Conservation (phyloP, 2,113 vertebrate genomes). For the Bagarius yarrelli region DNA sequence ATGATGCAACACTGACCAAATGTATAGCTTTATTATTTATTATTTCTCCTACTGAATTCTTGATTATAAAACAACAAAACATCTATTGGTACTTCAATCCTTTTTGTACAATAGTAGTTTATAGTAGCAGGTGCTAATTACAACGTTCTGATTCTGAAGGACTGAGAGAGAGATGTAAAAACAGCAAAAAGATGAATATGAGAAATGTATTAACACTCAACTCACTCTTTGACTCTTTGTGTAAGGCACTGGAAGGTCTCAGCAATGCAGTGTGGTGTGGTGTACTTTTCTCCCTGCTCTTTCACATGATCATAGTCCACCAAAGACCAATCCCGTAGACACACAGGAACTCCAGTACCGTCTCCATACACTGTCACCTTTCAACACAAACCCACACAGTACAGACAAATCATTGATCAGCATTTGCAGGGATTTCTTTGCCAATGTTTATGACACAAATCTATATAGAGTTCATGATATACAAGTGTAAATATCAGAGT, state of each 20-base stretch:
- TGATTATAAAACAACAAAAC: not conserved
- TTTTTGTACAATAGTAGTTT: not conserved
- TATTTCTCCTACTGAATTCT: not conserved
- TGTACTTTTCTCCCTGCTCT: slow-evolving; percentile 59
- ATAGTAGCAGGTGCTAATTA: not conserved
- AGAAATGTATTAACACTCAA: not conserved
- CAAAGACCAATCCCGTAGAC: slow-evolving; percentile 67
- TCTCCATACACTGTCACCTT: slow-evolving; percentile 76
- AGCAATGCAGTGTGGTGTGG: slow-evolving; percentile 65
- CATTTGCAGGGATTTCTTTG: not conserved
- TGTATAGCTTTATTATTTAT: no score
- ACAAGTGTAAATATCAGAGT: not conserved
- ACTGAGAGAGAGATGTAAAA: not conserved
- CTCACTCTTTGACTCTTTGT: slow-evolving; percentile 62
- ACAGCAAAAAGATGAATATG: not conserved
- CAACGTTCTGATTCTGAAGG: not conserved
- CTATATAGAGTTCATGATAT: not conserved
- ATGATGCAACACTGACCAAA: no score
- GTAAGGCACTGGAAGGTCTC: slow-evolving; percentile 61
- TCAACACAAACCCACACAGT: not conserved
- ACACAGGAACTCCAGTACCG: slow-evolving; percentile 63
- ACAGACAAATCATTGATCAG: not conserved
- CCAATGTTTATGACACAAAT: not conserved
- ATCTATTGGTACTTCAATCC: not conserved
- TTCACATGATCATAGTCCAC: slow-evolving; percentile 71